Evolutionary conservation across 2,113 vertebrate genomes (phyloP).

Genomic region (Oncorhynchus tshawytscha): DNA sequence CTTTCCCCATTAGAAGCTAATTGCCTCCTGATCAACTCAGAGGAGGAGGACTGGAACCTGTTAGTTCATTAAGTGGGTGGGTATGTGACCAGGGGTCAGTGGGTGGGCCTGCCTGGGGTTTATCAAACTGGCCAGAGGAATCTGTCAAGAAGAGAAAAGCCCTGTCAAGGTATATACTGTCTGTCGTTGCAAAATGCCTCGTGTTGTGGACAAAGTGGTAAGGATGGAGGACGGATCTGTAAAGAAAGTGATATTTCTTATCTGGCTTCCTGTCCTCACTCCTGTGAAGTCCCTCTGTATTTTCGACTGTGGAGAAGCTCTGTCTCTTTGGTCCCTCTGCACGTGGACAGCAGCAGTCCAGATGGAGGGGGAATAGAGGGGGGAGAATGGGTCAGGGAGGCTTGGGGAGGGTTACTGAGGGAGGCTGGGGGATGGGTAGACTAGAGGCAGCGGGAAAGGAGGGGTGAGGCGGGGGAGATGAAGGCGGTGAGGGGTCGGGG

Average conservation of each 20-base stretch:
- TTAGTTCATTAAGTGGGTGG: conserved; percentile 50
- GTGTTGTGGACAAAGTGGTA: neutral
- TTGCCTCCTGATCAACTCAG: conserved; percentile 68
- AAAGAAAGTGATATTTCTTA: neutral
- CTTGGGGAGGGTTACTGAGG: neutral
- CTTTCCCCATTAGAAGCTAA: conserved; percentile 64
- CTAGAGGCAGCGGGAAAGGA: conserved; percentile 10
- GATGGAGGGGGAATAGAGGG: conserved; percentile 2
- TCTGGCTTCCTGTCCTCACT: neutral
- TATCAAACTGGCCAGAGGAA: neutral
- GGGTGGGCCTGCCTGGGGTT: neutral
- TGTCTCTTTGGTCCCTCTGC: neutral
- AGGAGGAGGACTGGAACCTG: conserved; percentile 61
- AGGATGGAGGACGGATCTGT: neutral
- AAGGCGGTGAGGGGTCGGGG: conserved; percentile 34
- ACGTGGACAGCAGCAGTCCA: neutral
- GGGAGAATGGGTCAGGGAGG: neutral
- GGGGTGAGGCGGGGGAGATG: conserved; percentile 5
- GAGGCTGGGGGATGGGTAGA: neutral
- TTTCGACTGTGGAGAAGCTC: neutral
- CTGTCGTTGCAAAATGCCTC: neutral
- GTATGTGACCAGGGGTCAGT: neutral
- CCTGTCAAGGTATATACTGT: neutral
- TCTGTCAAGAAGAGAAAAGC: neutral
- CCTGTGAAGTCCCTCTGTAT: neutral